Evolutionary conservation across 1,140 invertebrate genomes (phyloP).

Genomic region (Procambarus clarkii): DNA sequence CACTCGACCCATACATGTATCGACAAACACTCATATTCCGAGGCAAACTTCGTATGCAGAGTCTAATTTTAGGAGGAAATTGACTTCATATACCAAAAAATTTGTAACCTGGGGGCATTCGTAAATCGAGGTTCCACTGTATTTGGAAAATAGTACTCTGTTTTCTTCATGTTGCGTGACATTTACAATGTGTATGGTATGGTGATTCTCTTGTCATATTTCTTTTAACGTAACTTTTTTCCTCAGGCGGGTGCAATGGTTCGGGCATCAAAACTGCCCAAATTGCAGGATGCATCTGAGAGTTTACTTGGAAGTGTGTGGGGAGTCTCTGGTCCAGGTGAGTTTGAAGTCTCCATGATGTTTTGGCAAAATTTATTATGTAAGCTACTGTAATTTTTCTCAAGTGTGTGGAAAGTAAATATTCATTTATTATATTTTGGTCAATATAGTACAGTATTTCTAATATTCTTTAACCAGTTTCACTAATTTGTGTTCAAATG

Average conservation of each 20-base stretch:
- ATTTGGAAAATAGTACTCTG: not conserved
- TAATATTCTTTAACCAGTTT: not conserved
- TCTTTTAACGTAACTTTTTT: not conserved
- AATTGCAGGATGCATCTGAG: constrained; percentile 90
- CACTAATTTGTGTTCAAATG: constrained; percentile 1
- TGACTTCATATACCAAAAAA: too few relatives aligned
- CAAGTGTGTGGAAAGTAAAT: too few relatives aligned
- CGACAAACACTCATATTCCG: too few relatives aligned
- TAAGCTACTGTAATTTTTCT: too few relatives aligned
- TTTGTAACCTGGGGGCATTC: too few relatives aligned
- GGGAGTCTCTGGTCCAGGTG: constrained; percentile 97
- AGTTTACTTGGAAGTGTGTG: constrained; percentile 95
- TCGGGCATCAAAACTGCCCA: constrained; percentile 78
- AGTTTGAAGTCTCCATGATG: constrained; percentile 62
- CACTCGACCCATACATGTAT: not conserved
- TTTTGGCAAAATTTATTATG: too few relatives aligned
- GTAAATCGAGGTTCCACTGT: too few relatives aligned
- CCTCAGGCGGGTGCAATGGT: constrained; percentile 61
- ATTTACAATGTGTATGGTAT: not conserved
- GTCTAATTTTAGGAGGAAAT: too few relatives aligned
- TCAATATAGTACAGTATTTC: not conserved
- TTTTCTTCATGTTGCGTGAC: not conserved
- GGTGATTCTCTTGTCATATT: too few relatives aligned
- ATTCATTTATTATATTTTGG: too few relatives aligned
- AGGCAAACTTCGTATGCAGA: too few relatives aligned